Conservation (phyloP, 2,113 vertebrate genomes). For the Callipepla squamata region DNA sequence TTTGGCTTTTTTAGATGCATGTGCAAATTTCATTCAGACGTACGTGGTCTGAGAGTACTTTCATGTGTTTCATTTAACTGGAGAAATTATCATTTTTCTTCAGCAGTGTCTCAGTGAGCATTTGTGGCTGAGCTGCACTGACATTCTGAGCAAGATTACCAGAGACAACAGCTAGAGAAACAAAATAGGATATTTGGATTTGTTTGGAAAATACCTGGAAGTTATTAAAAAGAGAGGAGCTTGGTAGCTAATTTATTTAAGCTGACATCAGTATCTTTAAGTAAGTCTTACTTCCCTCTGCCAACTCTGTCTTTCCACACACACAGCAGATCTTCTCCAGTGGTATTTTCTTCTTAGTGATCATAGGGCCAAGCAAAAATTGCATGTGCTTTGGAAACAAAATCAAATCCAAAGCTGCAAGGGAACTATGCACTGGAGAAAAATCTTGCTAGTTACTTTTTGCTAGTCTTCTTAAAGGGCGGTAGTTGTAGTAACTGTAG, state of each 20-base stretch:
- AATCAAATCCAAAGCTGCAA: not conserved
- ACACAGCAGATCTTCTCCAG: not conserved
- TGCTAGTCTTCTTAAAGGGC: not conserved
- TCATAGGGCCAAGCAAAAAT: not conserved
- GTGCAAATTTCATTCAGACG: not conserved
- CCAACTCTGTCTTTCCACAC: not conserved
- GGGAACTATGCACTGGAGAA: not conserved
- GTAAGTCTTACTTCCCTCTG: not conserved
- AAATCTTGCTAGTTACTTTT: not conserved
- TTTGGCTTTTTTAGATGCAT: not conserved
- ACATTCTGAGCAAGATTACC: not conserved
- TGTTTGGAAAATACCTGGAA: not conserved
- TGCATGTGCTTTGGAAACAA: not conserved
- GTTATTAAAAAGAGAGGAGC: not conserved
- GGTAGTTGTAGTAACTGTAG: not conserved
- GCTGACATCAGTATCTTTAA: too few species aligned
- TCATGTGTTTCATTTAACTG: not conserved
- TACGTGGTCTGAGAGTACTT: not conserved
- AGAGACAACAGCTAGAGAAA: not conserved
- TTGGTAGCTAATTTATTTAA: not conserved
- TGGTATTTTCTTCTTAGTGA: not conserved
- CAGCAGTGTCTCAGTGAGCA: not conserved
- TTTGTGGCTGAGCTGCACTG: not conserved
- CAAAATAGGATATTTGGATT: not conserved
- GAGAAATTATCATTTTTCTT: not conserved